Evolutionary conservation across 2,888 invertebrate genomes (phyloP).

Genomic region (Parochlus steinenii): DNA sequence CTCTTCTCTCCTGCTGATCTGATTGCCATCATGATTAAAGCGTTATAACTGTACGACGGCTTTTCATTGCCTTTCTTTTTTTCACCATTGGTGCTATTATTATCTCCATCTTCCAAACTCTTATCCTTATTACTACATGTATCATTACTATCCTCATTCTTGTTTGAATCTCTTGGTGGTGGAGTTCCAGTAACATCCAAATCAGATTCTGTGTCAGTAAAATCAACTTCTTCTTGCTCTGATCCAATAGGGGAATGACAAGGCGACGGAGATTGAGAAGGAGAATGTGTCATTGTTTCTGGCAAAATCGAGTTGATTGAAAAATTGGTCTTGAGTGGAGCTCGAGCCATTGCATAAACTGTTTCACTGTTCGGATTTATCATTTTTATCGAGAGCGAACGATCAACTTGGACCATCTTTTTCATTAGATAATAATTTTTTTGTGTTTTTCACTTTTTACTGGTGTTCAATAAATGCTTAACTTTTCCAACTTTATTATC

Average conservation of each 20-base stretch:
- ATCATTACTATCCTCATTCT: conserved; percentile 12
- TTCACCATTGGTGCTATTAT: conserved; percentile 16
- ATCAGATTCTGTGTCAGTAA: conserved; percentile 50
- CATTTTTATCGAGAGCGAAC: conserved; percentile 6
- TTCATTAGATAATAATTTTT: conserved; percentile 4
- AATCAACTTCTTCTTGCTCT: conserved; percentile 19
- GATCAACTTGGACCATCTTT: conserved; percentile 10
- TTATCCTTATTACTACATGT: conserved; percentile 20
- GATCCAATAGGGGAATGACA: conserved; percentile 17
- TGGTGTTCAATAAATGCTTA: conserved; percentile 3
- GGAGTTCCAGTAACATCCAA: conserved; percentile 63
- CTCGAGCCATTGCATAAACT: conserved; percentile 36
- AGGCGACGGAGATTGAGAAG: conserved; percentile 19
- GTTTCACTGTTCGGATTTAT: conserved; percentile 17
- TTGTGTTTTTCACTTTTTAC: neutral
- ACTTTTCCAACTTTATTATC: conserved; percentile 1
- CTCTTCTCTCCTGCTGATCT: conserved; percentile 79
- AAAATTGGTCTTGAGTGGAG: conserved; percentile 56
- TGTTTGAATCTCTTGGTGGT: conserved; percentile 51
- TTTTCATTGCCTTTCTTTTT: conserved; percentile 46
- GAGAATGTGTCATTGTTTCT: conserved; percentile 38
- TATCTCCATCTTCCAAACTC: conserved; percentile 21
- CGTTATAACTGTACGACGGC: conserved; percentile 94
- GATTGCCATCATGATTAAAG: conserved; percentile 97
- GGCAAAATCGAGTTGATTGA: conserved; percentile 66